A percentile compares a stretch with the other conserved stretches of the same genome.
Conservation (phyloP, 2,888 invertebrate genomes). For the Eurois occulta region DNA sequence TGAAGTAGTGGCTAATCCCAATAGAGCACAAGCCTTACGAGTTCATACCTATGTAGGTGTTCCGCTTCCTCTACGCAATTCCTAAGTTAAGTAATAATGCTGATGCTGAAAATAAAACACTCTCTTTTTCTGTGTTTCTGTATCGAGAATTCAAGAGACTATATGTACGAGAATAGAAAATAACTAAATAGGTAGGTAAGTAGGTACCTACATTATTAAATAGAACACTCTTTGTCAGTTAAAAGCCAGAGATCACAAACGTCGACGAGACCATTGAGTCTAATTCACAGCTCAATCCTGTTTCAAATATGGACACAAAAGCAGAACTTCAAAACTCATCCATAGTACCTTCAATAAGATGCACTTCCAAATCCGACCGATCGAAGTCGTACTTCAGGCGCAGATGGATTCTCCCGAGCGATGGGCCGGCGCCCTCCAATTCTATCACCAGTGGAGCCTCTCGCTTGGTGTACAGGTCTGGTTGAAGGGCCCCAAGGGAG, state of each 20-base stretch:
- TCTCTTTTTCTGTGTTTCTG: background rate
- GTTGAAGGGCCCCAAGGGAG: constrained; percentile 95
- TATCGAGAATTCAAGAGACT: too few species aligned
- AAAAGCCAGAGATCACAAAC: background rate
- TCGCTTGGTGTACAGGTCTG: constrained; percentile 95
- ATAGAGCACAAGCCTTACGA: background rate
- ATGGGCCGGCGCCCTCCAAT: constrained; percentile 91
- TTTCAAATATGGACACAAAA: background rate
- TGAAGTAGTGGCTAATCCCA: background rate
- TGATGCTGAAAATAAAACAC: constrained; percentile 4
- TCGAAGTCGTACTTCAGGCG: constrained; percentile 97
- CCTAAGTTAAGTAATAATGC: background rate
- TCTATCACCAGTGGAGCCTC: constrained; percentile 95
- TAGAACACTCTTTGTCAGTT: background rate
- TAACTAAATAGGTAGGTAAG: too few species aligned
- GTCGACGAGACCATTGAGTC: background rate
- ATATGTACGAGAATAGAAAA: too few species aligned
- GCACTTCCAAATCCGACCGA: constrained; percentile 96
- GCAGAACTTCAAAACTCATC: background rate
- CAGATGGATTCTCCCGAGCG: constrained; percentile 95
- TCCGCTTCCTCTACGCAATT: background rate
- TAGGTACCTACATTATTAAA: too few species aligned
- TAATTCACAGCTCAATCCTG: background rate
- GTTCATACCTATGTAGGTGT: background rate
- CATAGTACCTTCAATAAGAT: constrained; percentile 94